These are phyloP conservation scores for Apeltes quadracus DNA, from an alignment of 2,113 vertebrate genomes.

Conservation along the genomic window DNA sequence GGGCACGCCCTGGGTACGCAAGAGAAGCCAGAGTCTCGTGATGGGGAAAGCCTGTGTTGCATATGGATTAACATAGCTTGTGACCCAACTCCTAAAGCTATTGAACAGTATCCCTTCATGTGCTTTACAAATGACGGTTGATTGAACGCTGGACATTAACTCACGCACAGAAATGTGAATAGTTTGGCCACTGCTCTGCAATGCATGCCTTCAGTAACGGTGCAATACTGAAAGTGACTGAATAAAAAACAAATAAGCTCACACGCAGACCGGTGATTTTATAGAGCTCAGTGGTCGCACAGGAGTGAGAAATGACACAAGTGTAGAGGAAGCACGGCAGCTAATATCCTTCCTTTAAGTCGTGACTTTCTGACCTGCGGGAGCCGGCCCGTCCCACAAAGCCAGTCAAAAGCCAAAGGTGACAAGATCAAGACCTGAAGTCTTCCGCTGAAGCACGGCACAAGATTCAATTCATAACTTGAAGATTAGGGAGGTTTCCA, in stretches of 20 bases:
- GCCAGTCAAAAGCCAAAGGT: conserved; percentile 40
- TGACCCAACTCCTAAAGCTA: conserved; percentile 27
- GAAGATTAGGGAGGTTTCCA: neutral
- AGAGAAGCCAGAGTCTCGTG: conserved; percentile 36
- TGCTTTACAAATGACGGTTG: conserved; percentile 11
- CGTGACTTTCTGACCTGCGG: conserved; percentile 10
- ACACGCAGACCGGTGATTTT: conserved; percentile 2
- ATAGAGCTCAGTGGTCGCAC: conserved; percentile 2
- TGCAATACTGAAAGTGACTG: conserved; percentile 17
- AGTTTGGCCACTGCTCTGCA: neutral
- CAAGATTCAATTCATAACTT: conserved; percentile 10
- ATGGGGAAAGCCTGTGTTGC: conserved; percentile 56
- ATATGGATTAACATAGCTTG: conserved; percentile 56
- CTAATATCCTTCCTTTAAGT: conserved; percentile 32
- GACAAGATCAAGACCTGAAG: conserved; percentile 11
- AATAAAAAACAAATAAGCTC: conserved; percentile 12
- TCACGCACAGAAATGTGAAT: conserved; percentile 3
- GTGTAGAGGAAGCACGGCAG: conserved; percentile 23
- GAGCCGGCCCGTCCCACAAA: conserved; percentile 44
- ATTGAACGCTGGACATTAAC: conserved; percentile 19
- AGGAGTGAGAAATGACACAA: conserved; percentile 1
- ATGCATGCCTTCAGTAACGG: neutral
- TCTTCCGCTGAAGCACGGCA: neutral
- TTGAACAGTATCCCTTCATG: conserved; percentile 11
- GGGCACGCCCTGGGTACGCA: conserved; percentile 28